These are phyloP conservation scores for Tipula vernalis DNA, from an alignment of 2,888 invertebrate genomes.

Conservation along the genomic window DNA sequence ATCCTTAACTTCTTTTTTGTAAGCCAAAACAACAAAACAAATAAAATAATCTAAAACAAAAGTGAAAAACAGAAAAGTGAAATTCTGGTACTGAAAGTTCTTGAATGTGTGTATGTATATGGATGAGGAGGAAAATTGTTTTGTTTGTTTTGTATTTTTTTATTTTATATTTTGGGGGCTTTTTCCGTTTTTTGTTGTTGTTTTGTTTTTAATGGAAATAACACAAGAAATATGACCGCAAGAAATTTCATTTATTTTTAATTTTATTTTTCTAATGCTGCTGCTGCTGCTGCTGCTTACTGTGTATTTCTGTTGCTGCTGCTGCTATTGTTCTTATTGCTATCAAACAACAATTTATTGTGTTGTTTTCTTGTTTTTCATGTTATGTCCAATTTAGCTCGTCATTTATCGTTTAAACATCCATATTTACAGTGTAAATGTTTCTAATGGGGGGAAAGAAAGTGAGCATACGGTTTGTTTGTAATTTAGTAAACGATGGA, in stretches of 20 bases:
- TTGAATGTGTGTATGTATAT: neutral
- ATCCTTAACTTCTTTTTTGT: neutral
- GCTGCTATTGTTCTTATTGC: neutral
- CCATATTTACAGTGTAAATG: neutral
- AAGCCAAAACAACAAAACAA: neutral
- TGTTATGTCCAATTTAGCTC: neutral
- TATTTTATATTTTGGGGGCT: neutral
- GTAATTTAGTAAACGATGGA: too few relatives aligned
- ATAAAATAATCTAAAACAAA: neutral
- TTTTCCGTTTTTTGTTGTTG: neutral
- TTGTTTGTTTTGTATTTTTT: neutral
- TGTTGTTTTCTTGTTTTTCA: neutral
- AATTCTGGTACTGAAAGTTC: neutral
- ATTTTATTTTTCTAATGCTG: neutral
- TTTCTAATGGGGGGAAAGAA: neutral
- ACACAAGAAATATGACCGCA: conserved; percentile 4
- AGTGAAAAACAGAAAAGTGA: neutral
- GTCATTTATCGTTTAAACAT: neutral
- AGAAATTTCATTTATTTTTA: neutral
- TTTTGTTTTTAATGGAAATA: neutral
- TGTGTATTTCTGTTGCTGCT: neutral
- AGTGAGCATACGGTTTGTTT: neutral
- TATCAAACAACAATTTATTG: neutral
- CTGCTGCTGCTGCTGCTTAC: neutral
- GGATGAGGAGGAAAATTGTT: neutral